phyloP scores from a whole-genome alignment of 2,113 vertebrate genomes.

The Vicugna pacos region DNA sequence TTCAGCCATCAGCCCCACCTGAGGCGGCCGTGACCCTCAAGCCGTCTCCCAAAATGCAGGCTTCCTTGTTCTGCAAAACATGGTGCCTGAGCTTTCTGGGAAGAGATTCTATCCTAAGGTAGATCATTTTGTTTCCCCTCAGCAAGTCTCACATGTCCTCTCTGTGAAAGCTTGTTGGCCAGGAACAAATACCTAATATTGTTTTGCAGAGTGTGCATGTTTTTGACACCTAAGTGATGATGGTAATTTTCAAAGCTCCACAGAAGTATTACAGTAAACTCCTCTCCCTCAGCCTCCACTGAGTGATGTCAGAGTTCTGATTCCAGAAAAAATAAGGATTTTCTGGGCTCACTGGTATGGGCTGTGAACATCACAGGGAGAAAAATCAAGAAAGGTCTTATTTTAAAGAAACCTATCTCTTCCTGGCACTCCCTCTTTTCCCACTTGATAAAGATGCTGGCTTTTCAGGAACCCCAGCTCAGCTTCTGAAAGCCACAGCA shows the following conservation, averaged over 20 bases:
- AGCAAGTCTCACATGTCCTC: not conserved
- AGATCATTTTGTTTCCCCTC: slow-evolving; percentile 7
- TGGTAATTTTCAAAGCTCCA: not conserved
- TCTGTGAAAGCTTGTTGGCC: not conserved
- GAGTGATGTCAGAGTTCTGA: slow-evolving; percentile 19
- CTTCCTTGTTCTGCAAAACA: not conserved
- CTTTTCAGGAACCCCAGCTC: slow-evolving; percentile 46
- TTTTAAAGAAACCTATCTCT: slow-evolving; percentile 29
- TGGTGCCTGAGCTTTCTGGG: not conserved
- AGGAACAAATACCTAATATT: not conserved
- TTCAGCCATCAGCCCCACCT: not conserved
- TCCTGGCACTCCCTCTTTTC: not conserved
- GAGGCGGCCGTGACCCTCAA: not conserved
- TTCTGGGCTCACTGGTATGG: not conserved
- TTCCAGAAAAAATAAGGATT: slow-evolving; percentile 47
- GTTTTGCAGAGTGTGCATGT: not conserved
- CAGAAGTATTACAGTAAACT: slow-evolving; percentile 20
- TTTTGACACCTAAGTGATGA: slow-evolving; percentile 23
- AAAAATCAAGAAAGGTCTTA: slow-evolving; percentile 9
- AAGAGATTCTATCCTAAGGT: not conserved
- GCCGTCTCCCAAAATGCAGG: not conserved
- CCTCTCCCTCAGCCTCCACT: not conserved
- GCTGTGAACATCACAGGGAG: slow-evolving; percentile 25
- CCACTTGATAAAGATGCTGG: not conserved
- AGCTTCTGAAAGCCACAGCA: not conserved